A percentile compares a stretch with the other conserved stretches of the same genome.
Evolutionary conservation across 2,888 invertebrate genomes (phyloP).

Genomic region (Dromius quadrimaculatus): DNA sequence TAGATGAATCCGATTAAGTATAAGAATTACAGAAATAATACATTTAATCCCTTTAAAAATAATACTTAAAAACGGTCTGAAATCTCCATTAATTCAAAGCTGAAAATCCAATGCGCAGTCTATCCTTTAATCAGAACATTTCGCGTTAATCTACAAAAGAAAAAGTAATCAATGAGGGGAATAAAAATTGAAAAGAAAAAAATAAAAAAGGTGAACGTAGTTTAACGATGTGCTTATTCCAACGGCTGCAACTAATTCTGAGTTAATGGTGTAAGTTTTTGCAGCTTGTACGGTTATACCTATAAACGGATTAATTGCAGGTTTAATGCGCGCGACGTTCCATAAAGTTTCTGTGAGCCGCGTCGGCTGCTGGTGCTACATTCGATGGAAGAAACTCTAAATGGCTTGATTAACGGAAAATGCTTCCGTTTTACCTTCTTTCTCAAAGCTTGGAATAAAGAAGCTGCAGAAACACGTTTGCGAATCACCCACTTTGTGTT

Average conservation of each 20-base stretch:
- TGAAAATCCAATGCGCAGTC: constrained; percentile 19
- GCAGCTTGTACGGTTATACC: constrained; percentile 51
- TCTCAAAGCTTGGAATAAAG: neutral
- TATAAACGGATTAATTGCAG: constrained; percentile 52
- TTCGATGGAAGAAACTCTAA: constrained; percentile 37
- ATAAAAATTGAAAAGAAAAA: constrained; percentile 51
- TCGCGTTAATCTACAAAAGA: constrained; percentile 48
- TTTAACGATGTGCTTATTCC: constrained; percentile 51
- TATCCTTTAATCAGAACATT: constrained; percentile 49
- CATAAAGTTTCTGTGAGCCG: constrained; percentile 39
- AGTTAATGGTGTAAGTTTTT: constrained; percentile 52
- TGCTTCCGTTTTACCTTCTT: constrained; percentile 13
- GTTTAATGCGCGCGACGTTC: constrained; percentile 48
- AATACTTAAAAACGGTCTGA: constrained; percentile 5
- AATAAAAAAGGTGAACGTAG: constrained; percentile 39
- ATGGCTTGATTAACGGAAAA: constrained; percentile 51
- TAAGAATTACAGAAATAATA: constrained; percentile 37
- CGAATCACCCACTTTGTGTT: neutral
- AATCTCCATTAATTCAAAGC: neutral
- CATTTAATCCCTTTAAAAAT: constrained; percentile 27
- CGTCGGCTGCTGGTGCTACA: constrained; percentile 16
- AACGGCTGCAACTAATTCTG: constrained; percentile 52
- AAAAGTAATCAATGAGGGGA: constrained; percentile 50
- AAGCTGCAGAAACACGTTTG: neutral
- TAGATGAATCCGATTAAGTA: constrained; percentile 7